A percentile compares a stretch with the other conserved stretches of the same genome.
These are phyloP conservation scores for Scaptodrosophila lebanonensis DNA, from an alignment of 1,140 invertebrate species.

Conservation along the genomic window DNA sequence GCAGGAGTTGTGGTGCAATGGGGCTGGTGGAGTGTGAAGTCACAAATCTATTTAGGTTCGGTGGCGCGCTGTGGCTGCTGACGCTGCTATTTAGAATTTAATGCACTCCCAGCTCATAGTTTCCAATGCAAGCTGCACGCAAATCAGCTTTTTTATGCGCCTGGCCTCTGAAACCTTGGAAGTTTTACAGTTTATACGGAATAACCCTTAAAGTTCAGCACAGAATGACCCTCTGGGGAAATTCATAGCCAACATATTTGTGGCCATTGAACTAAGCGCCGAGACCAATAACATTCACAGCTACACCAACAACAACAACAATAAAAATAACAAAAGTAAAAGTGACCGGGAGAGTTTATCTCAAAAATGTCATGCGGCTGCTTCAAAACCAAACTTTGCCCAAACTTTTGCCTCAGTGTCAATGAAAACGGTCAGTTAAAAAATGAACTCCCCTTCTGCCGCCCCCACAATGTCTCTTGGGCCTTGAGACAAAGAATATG, in stretches of 20 bases:
- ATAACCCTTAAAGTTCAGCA: constrained; percentile 31
- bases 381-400: constrained; percentile 42
- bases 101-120: constrained; percentile 25
- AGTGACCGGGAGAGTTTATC: constrained; percentile 27
- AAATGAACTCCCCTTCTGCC: constrained; percentile 56
- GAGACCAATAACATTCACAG: constrained; percentile 50
- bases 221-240: constrained; percentile 56
- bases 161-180: constrained; percentile 40
- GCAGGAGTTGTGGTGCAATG: constrained; percentile 17
- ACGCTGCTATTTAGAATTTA: constrained; percentile 57
- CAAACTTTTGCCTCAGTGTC: constrained; percentile 43
- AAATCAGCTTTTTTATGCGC: constrained; percentile 62
- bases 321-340: constrained; percentile 20
- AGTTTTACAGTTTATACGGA: background rate
- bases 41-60: constrained; percentile 49
- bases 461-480: constrained; percentile 8
- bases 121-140: constrained; percentile 44
- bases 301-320: constrained; percentile 26
- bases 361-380: constrained; percentile 23
- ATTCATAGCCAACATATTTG: constrained; percentile 39
- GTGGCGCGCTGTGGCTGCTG: constrained; percentile 20
- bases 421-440: constrained; percentile 63
- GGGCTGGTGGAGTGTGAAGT: background rate
- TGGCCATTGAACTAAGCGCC: constrained; percentile 60
- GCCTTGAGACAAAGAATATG: constrained; percentile 17